Evolutionary conservation across 1,140 invertebrate genomes (phyloP).

Genomic region (Nephila pilipes): DNA sequence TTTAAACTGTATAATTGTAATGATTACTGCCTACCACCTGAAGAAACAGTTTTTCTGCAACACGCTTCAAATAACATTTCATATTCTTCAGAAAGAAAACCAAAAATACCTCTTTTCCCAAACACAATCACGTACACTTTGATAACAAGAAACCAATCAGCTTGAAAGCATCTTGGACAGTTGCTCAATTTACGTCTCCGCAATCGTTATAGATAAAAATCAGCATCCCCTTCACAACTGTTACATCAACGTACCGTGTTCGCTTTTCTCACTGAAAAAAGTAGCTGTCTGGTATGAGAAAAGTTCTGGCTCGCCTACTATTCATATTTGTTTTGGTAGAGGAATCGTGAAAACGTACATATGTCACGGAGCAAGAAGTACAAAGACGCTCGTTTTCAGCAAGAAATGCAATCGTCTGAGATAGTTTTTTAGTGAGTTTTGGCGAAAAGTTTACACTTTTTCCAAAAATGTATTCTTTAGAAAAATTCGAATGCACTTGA

Average conservation of each 20-base stretch:
- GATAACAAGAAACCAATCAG: neutral
- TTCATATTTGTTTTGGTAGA: neutral
- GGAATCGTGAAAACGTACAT: neutral
- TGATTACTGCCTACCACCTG: too few species aligned
- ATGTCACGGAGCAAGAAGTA: neutral
- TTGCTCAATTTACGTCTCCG: neutral
- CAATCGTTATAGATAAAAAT: neutral
- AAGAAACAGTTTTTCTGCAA: too few species aligned
- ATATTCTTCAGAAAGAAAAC: neutral
- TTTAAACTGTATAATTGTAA: too few species aligned
- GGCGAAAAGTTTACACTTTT: too few species aligned
- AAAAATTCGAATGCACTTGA: too few species aligned
- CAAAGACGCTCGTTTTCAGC: neutral
- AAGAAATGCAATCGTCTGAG: neutral
- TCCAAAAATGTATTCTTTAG: too few species aligned
- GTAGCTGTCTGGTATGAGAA: neutral
- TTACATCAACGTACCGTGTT: neutral
- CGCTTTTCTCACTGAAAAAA: neutral
- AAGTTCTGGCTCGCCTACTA: too few species aligned
- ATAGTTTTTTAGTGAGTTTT: neutral
- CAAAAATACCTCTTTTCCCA: neutral
- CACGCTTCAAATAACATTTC: too few species aligned
- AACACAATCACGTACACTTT: neutral
- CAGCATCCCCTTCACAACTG: neutral
- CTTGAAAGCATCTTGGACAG: neutral